Conservation (phyloP, 64 coral and sea anemone species). For the Astreopora myriophthalma region DNA sequence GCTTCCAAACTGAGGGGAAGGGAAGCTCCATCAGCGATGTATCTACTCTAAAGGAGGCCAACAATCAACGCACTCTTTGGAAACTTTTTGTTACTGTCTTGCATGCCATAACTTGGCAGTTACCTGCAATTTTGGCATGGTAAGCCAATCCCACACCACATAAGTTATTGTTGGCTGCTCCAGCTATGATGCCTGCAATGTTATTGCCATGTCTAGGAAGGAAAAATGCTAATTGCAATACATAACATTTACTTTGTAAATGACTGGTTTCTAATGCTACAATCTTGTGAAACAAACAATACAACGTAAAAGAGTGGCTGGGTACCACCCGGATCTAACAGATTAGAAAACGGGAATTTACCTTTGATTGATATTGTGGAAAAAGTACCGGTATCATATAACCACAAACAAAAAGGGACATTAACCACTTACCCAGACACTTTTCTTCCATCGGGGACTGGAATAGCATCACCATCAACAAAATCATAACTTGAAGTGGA, state of each 20-base stretch:
- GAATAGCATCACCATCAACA: neutral
- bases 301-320: no score
- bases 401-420: neutral
- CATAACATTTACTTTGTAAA: neutral
- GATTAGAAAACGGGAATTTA: no score
- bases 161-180: neutral
- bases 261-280: neutral
- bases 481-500: conserved; percentile 58
- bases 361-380: no score
- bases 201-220: neutral
- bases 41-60: no score
- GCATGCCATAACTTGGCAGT: neutral
- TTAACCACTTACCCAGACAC: conserved; percentile 28
- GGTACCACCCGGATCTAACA: no score
- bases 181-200: neutral
- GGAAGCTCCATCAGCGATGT: no score
- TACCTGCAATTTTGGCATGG: neutral
- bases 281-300: no score
- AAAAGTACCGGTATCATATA: neutral
- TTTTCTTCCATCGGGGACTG: conserved; percentile 22
- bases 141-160: neutral
- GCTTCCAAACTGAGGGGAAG: neutral
- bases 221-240: neutral
- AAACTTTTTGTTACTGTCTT: neutral
- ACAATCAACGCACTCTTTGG: no score